Evolutionary conservation across 2,797 vertebrate genomes (phyloP), one percentile per base, ranked within the genome.

Genomic region (Rhinichthys osculus): DNA sequence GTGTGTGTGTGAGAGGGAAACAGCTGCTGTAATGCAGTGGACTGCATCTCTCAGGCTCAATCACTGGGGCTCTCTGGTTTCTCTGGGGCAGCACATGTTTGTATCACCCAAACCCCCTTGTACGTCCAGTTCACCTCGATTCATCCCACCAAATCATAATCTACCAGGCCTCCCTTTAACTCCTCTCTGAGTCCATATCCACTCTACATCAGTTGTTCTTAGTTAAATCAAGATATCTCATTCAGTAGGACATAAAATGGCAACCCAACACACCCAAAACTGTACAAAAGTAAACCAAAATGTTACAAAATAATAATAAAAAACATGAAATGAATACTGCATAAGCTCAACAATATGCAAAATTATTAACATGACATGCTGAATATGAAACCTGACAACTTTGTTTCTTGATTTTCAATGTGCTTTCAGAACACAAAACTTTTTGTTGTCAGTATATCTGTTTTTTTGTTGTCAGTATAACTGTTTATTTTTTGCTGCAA

Each of bases 41-140:
- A 70, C 0, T 30, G 81, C 67, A 83, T 78, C 73, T 76, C 47
- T 78, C 57, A 52, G 78, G 52, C 52, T 73, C 82, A 84, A 14
- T 80, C 70, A 50, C 73, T 67, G 42, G 38, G 16, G 73, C n/a
- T 86, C 76, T 89, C 54, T 89, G 79, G 82, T 88, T 88, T 74
- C 74, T 73, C n/a, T 73, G 16, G 52, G 67, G 38, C 57, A 64
- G 47, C 50, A 85, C 77, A 85, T 82, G 78, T 38, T 40, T 79
- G 50, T 42, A 77, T 57, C 21, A 57, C 33, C 50, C 33, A 57
- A 38, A 66, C 19, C 21, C 42, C 9, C 50, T 77, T 7, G 59
- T 54, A 62, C 50, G 30, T 40, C n/a, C 64, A n/a, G 17, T 67
- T 76, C 73, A 74, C 85, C 47, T 84, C n/a, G 4, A 54, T 64